Conservation (phyloP, 2,797 vertebrate species). For the Notolepis coatsorum region DNA sequence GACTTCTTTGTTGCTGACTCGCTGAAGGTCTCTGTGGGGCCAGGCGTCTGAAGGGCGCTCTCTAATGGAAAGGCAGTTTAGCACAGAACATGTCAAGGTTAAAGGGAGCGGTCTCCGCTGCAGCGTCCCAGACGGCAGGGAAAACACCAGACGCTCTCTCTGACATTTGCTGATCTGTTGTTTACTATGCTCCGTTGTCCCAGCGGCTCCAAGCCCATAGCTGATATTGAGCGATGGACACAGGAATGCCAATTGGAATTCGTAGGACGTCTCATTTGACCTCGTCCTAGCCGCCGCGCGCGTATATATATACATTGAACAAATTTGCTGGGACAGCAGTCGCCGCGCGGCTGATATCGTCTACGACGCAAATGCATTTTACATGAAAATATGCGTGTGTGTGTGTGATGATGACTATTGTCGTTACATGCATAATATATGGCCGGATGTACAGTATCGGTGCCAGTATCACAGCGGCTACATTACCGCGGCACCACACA, state of each 20-base stretch:
- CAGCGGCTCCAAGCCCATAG: slow-evolving; percentile 25
- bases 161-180: slow-evolving; percentile 50
- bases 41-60: slow-evolving; percentile 17
- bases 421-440: too few species aligned
- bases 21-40: slow-evolving; percentile 40
- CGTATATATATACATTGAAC: not conserved
- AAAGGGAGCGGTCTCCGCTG: slow-evolving; percentile 53
- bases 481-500: not conserved
- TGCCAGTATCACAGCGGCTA: not conserved
- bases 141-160: slow-evolving; percentile 30
- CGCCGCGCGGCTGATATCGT: slow-evolving; percentile 1
- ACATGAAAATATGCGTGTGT: not conserved
- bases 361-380: not conserved
- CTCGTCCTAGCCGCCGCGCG: not conserved
- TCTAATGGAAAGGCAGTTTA: slow-evolving; percentile 63
- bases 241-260: slow-evolving; percentile 39
- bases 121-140: slow-evolving; percentile 55
- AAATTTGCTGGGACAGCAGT: too few species aligned
- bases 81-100: slow-evolving; percentile 59
- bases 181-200: slow-evolving; percentile 30
- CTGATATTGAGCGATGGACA: slow-evolving; percentile 1
- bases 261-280: slow-evolving; percentile 17
- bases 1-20: too few species aligned
- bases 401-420: not conserved
- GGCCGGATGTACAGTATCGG: too few species aligned